Evolutionary conservation across 2,113 vertebrate species (phyloP), one percentile per base, ranked within the genome.

Genomic region (Monopterus albus): DNA sequence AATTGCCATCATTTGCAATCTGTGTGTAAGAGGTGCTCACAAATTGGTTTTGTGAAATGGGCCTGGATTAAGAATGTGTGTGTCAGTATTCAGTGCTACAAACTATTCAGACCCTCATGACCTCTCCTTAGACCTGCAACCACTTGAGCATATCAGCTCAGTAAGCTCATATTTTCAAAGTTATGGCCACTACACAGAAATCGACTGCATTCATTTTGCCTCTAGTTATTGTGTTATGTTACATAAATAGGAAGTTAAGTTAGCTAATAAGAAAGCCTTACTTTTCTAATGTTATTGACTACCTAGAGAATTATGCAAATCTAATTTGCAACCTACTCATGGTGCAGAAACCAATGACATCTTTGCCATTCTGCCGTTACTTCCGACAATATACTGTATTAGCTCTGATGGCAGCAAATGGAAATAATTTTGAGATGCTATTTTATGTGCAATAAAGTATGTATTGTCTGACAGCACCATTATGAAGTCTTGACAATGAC

Each of bases 401-500:
- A 51, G 39, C 14, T 56, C 15, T 50, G 10, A 69, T 23, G 15
- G 49, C 7, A 72, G 26, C 35, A 49, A 15, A 15, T 23, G 28
- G 38, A 43, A 73, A 43, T 51, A 31, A 14, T 28, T 55, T 36
- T 59, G 11, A 33, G 8, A 53, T 51, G 62, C n/a, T n/a, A n/a
- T n/a, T n/a, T 40, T 51, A 39, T 62, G 11, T 36, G 50, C 51
- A 58, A 43, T 70, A 65, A 83, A 75, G 43, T 6, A 29, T 39
- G 12, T 15, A 43, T 28, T 66, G 60, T 72, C 28, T 69, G 46
- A 70, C 14, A 56, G 31, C 21, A 36, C 40, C 55, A 49, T 69
- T 78, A 71, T 33, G 56, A 26, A 65, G 59, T 64, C 42, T 55
- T 72, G 65, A 67, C 59, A 51, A 70, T 10, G 15, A 77, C 62